Conservation (phyloP, 92 coral and sea anemone genomes). For the Anthopleura xanthogrammica region DNA sequence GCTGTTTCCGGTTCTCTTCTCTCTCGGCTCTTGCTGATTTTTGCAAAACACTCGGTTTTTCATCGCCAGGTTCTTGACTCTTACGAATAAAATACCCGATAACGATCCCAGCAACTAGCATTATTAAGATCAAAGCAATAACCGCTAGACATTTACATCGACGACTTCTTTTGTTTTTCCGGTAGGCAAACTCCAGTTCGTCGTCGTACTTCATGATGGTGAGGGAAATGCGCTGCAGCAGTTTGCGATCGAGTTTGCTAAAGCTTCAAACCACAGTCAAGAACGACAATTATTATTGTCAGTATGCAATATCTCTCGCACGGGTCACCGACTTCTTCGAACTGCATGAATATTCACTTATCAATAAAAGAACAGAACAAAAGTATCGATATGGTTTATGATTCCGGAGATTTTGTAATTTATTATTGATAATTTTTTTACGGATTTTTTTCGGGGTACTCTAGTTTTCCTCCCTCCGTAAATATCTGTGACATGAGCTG, state of each 20-base stretch:
- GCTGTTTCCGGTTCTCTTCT: conserved; percentile 3
- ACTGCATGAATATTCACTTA: not conserved
- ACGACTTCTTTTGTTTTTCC: conserved; percentile 34
- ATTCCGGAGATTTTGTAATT: not conserved
- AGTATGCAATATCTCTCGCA: not conserved
- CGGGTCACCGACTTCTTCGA: not conserved
- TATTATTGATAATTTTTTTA: no score
- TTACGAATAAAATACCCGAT: conserved; percentile 51
- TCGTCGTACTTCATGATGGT: conserved; percentile 33
- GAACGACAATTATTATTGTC: not conserved
- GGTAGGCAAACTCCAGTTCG: conserved; percentile 40
- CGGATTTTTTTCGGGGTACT: no score
- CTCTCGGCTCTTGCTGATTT: conserved; percentile 23
- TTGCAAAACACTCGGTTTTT: not conserved
- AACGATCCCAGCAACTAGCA: conserved; percentile 43
- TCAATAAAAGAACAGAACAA: not conserved
- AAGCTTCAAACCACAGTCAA: not conserved
- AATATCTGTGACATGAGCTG: no score
- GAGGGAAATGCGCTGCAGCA: no score
- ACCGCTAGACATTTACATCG: conserved; percentile 44
- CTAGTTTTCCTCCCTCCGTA: no score
- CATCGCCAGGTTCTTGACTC: not conserved
- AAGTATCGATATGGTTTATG: not conserved
- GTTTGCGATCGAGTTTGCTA: not conserved
- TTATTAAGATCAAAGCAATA: conserved; percentile 12